Conservation (phyloP, 2,113 vertebrate genomes). For the Rhineura floridana region DNA sequence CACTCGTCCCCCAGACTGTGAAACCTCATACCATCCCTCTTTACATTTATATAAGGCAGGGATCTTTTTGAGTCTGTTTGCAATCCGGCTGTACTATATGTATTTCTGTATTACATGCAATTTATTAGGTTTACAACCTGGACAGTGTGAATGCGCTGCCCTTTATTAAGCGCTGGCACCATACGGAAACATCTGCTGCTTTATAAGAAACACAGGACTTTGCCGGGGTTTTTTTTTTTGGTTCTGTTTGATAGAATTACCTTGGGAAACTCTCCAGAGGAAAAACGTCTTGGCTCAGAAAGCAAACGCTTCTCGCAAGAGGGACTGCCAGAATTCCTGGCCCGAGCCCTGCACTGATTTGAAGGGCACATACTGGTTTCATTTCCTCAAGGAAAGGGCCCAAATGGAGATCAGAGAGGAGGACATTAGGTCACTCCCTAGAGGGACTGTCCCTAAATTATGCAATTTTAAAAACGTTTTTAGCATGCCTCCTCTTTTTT, state of each 20-base stretch:
- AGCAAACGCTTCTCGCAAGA: neutral
- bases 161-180: slow-evolving; percentile 60
- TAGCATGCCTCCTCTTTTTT: no score
- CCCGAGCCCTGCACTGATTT: neutral
- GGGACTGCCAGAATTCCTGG: slow-evolving; percentile 17
- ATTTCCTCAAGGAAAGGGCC: neutral
- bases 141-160: slow-evolving; percentile 52
- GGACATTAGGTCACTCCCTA: neutral
- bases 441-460: neutral
- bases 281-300: neutral
- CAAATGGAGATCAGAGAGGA: neutral
- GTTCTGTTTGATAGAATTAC: slow-evolving; percentile 51
- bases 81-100: slow-evolving; percentile 48
- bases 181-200: slow-evolving; percentile 58
- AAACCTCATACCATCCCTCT: slow-evolving; percentile 40
- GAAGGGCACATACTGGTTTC: neutral
- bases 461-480: neutral
- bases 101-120: slow-evolving; percentile 57
- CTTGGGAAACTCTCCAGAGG: slow-evolving; percentile 45
- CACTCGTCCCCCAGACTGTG: neutral
- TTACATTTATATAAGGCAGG: neutral
- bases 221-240: slow-evolving; percentile 28
- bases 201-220: slow-evolving; percentile 40
- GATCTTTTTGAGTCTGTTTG: slow-evolving; percentile 4
- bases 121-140: slow-evolving; percentile 54